These are phyloP conservation scores for Deilephila elpenor DNA, from an alignment of 2,888 invertebrate species.

Conservation along the genomic window DNA sequence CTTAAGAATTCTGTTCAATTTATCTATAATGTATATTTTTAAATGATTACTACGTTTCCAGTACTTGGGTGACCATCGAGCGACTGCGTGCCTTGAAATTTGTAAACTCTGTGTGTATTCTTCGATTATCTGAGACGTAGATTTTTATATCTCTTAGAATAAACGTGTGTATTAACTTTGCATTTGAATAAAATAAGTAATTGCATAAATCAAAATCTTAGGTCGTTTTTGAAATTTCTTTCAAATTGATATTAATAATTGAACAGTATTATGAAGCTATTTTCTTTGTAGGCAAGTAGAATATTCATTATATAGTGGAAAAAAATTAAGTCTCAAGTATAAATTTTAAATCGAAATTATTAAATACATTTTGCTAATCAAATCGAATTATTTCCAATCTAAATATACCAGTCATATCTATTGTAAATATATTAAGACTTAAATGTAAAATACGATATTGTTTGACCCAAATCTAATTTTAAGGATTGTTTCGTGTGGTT, in stretches of 20 bases:
- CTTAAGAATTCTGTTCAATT: neutral
- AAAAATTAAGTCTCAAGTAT: neutral
- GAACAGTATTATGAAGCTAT: neutral
- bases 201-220: neutral
- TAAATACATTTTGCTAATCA: too few relatives aligned
- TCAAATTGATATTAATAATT: neutral
- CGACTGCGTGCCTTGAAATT: conserved; percentile 51
- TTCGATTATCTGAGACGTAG: conserved; percentile 45
- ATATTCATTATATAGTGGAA: neutral
- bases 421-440: neutral
- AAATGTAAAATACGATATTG: too few relatives aligned
- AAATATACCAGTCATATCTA: neutral
- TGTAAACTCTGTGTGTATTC: conserved; percentile 28
- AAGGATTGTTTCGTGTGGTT: neutral
- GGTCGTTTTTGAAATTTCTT: neutral
- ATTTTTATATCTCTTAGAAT: conserved; percentile 55
- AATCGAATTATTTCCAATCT: neutral
- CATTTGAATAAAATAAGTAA: neutral
- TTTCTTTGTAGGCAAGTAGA: neutral
- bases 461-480: too few relatives aligned
- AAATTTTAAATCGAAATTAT: neutral
- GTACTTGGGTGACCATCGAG: conserved; percentile 10
- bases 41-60: conserved; percentile 2
- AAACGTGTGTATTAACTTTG: neutral
- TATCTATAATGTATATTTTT: neutral